Evolutionary conservation across 2,113 vertebrate genomes (phyloP), one percentile per base, ranked within the genome.

Genomic region (Ptilorrhoa leucosticta): DNA sequence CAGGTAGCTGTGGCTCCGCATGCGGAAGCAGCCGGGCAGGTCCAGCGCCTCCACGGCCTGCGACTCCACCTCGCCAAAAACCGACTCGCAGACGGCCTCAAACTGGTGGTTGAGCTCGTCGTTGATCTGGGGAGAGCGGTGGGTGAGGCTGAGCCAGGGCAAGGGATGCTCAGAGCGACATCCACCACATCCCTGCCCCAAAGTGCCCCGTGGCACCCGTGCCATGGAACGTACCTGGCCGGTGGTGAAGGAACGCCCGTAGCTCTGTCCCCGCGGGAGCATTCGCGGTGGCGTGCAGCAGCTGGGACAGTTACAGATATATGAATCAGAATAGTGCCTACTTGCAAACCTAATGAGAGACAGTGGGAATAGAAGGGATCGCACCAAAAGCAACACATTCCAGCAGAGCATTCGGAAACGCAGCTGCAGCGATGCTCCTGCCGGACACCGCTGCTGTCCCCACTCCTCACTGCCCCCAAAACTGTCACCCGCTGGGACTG

Each of bases 1-100:
- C 89, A 99, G 98, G 97, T 99, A 99, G 98, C 99, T 99, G 98
- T 99, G 99, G 98, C 99, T 99, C 97, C 99, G 98, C 95, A 99
- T 99, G 92, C 99, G 99, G 97, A 99, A 99, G 96, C 99, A 99
- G 58, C 99, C 99, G 3, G 99, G 99, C 95, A 99, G 99, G 96
- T 99, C 99, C 97, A 99, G 97, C 17, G 99, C 99, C 93, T 99
- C 99, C 73, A 99, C 99, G 0, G 99, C 99, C 97, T 99, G 99
- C 6, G 99, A 99, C 98, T 99, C 99, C 87, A 99, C 98, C 97
- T 99, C 99, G 2, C 99, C 99, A 0, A 99, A 99, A 95, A 99
- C 99, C 20, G 99, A 99, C 97, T 99, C 99, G 26, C 99, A 99
- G 88, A 99, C 98, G 3, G 99, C 98, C 96, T 99, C 99, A 22